A percentile compares a stretch with the other conserved stretches of the same genome.
phyloP scores from a whole-genome alignment of 1,140 invertebrate genomes.

The Bombus ignitus region DNA sequence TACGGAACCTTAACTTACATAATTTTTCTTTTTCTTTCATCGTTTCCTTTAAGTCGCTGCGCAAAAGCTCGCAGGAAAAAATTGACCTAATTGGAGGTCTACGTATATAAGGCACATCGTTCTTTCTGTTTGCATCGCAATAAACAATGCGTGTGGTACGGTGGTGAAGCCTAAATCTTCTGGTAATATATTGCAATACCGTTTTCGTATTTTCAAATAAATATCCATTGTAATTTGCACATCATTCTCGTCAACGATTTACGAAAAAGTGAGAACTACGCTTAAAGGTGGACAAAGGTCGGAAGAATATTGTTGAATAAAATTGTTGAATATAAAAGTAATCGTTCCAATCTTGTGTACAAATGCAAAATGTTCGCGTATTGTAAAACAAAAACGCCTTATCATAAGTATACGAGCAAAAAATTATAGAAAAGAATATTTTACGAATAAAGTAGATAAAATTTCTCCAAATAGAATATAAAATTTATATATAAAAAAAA shows the following conservation, averaged over 20 bases:
- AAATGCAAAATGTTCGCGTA: background rate
- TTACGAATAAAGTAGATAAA: background rate
- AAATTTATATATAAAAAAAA: background rate
- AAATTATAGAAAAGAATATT: background rate
- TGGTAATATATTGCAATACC: background rate
- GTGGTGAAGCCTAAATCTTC: background rate
- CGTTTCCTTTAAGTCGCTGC: background rate
- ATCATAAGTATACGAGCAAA: background rate
- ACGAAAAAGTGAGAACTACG: background rate
- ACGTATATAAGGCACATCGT: constrained; percentile 70
- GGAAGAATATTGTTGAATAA: background rate
- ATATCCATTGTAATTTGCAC: constrained; percentile 4
- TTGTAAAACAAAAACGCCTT: background rate
- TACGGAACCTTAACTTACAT: background rate
- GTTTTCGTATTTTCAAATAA: constrained; percentile 1
- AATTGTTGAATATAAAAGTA: background rate
- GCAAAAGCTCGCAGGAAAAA: background rate
- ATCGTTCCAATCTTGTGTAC: background rate
- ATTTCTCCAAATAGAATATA: background rate
- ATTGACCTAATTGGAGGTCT: constrained; percentile 52
- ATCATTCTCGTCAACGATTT: background rate
- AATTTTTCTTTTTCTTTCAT: background rate
- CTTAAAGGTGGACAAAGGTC: constrained; percentile 1
- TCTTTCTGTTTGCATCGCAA: constrained; percentile 59
- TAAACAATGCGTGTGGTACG: background rate